phyloP scores from a whole-genome alignment of 1,140 invertebrate genomes.

The Drosophila parvula region DNA sequence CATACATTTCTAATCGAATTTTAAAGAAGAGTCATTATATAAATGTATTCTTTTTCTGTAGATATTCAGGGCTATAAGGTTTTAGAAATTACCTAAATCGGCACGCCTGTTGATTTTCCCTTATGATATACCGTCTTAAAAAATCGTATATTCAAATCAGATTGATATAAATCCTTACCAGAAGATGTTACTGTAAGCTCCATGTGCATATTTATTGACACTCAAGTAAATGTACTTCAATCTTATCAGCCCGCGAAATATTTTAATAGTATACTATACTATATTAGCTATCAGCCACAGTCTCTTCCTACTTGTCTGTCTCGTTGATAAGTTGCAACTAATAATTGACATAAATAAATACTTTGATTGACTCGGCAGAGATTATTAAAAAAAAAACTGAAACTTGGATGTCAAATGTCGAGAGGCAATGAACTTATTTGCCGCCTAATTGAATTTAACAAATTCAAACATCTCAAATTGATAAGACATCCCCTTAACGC shows the following conservation, averaged over 20 bases:
- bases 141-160: neutral
- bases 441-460: constrained; percentile 79
- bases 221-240: neutral
- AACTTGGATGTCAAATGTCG: constrained; percentile 62
- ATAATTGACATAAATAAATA: constrained; percentile 38
- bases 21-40: too few relatives aligned
- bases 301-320: constrained; percentile 41
- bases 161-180: neutral
- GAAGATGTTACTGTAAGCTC: neutral
- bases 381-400: constrained; percentile 28
- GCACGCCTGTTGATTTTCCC: too few relatives aligned
- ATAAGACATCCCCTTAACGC: constrained; percentile 52
- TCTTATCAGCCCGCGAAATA: constrained; percentile 19
- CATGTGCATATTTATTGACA: constrained; percentile 1
- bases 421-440: constrained; percentile 75
- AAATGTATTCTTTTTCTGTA: too few relatives aligned
- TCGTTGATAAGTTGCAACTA: constrained; percentile 44
- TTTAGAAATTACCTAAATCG: too few relatives aligned
- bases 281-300: neutral
- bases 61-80: too few relatives aligned
- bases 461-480: constrained; percentile 68
- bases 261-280: neutral
- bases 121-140: neutral
- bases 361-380: constrained; percentile 20
- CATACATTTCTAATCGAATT: too few relatives aligned